Evolutionary conservation across 2,888 invertebrate species (phyloP).

Genomic region (Pachliopta kotzebuea): DNA sequence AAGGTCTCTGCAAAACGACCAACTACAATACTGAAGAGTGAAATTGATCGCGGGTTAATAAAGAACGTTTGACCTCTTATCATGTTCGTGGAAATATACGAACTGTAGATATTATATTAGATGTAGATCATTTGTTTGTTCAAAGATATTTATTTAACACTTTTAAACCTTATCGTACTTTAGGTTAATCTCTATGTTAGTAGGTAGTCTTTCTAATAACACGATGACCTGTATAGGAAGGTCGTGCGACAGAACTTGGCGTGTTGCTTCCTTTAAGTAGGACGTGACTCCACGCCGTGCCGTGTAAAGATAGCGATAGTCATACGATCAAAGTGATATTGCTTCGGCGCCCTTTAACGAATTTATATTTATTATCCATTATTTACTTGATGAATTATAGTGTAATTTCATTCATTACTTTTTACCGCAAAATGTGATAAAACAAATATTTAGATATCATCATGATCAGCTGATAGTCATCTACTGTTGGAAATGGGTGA

Average conservation of each 20-base stretch:
- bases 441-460: too few species aligned
- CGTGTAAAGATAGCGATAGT: constrained; percentile 31
- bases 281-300: constrained; percentile 44
- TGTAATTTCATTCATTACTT: not conserved
- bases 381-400: constrained; percentile 4
- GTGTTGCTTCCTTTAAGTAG: constrained; percentile 45
- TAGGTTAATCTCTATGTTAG: constrained; percentile 32
- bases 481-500: too few species aligned
- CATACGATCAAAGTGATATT: constrained; percentile 26
- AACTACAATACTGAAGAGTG: constrained; percentile 28
- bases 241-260: constrained; percentile 51
- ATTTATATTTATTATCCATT: constrained; percentile 14
- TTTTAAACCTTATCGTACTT: constrained; percentile 33
- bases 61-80: constrained; percentile 34
- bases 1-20: constrained; percentile 30
- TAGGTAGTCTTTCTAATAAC: constrained; percentile 57
- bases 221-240: constrained; percentile 60
- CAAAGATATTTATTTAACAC: constrained; percentile 31
- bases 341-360: constrained; percentile 24
- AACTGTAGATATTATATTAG: constrained; percentile 16
- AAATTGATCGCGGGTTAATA: constrained; percentile 37
- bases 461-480: too few species aligned
- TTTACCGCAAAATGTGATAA: not conserved
- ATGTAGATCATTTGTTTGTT: constrained; percentile 18
- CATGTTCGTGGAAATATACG: constrained; percentile 11